A percentile compares a stretch with the other conserved stretches of the same genome.
Conservation (phyloP, 2,797 vertebrate species). For the Sebastes oblongus region DNA sequence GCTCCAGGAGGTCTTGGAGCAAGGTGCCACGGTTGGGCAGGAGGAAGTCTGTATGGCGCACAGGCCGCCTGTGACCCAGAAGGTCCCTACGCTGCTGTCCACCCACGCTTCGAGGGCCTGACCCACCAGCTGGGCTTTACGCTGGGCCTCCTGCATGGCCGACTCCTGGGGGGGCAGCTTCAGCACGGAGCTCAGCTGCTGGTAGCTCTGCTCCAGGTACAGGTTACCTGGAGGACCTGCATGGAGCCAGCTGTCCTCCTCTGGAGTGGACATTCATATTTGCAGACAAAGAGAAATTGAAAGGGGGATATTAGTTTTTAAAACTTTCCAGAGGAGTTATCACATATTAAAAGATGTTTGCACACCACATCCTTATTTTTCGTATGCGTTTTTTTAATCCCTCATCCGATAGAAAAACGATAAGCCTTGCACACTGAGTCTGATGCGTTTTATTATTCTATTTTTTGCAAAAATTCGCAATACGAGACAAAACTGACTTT, state of each 20-base stretch:
- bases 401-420: too few relatives aligned
- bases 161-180: slow-evolving; percentile 86
- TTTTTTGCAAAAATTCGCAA: too few relatives aligned
- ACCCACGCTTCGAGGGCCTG: slow-evolving; percentile 88
- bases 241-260: slow-evolving; percentile 91
- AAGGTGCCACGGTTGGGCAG: slow-evolving; percentile 84
- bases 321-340: neutral
- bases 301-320: neutral
- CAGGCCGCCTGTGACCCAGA: slow-evolving; percentile 82
- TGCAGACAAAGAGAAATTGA: neutral
- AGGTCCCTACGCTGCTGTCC: slow-evolving; percentile 78
- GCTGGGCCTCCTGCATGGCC: slow-evolving; percentile 77
- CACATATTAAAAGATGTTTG: neutral
- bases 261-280: slow-evolving; percentile 64
- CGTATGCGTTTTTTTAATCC: too few relatives aligned
- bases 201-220: slow-evolving; percentile 96
- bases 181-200: slow-evolving; percentile 89
- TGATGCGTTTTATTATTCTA: too few relatives aligned
- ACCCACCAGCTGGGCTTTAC: slow-evolving; percentile 82
- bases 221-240: slow-evolving; percentile 89
- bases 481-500: too few relatives aligned
- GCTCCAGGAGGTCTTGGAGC: slow-evolving; percentile 93
- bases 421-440: too few relatives aligned
- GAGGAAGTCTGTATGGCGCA: slow-evolving; percentile 80
- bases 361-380: too few relatives aligned